Conservation (phyloP, 2,797 vertebrate species). For the Sebastes taczanowskii region DNA sequence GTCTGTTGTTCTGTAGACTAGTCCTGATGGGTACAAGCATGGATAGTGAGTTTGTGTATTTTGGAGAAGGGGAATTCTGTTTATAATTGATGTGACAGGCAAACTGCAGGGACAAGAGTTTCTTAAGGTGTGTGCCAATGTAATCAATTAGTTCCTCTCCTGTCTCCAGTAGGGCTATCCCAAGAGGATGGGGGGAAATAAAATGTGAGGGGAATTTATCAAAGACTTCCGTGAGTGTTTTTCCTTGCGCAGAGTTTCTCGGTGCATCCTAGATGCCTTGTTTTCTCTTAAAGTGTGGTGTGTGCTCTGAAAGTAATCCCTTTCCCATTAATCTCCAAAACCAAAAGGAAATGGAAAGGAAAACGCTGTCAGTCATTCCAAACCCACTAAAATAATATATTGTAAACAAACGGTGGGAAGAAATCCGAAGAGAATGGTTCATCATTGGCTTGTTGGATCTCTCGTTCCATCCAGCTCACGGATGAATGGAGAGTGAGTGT, state of each 20-base stretch:
- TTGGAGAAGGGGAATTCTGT: conserved; percentile 44
- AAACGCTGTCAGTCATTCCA: conserved; percentile 18
- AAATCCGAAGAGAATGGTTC: conserved; percentile 10
- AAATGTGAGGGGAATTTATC: conserved; percentile 46
- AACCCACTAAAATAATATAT: conserved; percentile 17
- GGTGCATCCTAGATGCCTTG: conserved; percentile 18
- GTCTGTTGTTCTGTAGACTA: not conserved
- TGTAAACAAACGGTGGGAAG: conserved; percentile 24
- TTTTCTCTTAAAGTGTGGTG: conserved; percentile 31
- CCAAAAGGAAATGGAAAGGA: conserved; percentile 27
- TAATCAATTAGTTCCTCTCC: conserved; percentile 58
- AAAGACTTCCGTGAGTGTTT: conserved; percentile 47
- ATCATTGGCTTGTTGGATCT: conserved; percentile 11
- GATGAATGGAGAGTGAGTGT: conserved; percentile 33
- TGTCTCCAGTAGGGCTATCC: conserved; percentile 27
- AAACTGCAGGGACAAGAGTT: conserved; percentile 49
- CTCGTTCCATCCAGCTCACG: conserved; percentile 1
- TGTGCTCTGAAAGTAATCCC: conserved; percentile 15
- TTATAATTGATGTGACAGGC: conserved; percentile 59
- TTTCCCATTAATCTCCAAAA: conserved; percentile 23
- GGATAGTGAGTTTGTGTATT: conserved; percentile 31
- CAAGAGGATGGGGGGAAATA: conserved; percentile 20
- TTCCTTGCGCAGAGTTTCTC: conserved; percentile 33
- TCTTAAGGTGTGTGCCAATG: conserved; percentile 52
- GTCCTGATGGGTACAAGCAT: conserved; percentile 24